phyloP scores from a whole-genome alignment of 2,797 vertebrate species.

The Coregonus sp. region DNA sequence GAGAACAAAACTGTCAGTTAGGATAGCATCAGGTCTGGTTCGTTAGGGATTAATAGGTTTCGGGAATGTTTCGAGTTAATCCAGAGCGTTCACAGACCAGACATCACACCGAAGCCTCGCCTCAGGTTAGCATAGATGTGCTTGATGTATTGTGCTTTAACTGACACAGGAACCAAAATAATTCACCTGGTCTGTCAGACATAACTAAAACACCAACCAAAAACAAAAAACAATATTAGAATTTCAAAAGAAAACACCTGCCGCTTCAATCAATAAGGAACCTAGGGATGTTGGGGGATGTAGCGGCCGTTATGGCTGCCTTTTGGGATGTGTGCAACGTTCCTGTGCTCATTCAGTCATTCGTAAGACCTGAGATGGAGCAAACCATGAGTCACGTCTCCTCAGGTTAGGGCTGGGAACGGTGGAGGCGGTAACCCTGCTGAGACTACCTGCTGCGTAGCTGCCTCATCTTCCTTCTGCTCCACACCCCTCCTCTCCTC shows the following conservation, averaged over 20 bases:
- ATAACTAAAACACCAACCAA: conserved; percentile 70
- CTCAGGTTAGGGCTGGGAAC: conserved; percentile 49
- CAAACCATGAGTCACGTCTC: conserved; percentile 35
- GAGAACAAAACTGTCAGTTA: conserved; percentile 70
- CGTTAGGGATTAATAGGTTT: conserved; percentile 73
- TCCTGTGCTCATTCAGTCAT: neutral
- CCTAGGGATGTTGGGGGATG: neutral
- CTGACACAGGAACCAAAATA: conserved; percentile 47
- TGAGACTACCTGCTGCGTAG: conserved; percentile 31
- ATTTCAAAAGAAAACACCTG: conserved; percentile 43
- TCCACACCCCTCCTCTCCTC: conserved; percentile 63
- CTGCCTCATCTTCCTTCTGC: conserved; percentile 36
- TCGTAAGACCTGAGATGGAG: no score
- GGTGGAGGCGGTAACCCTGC: conserved; percentile 46
- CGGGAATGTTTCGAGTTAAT: conserved; percentile 72
- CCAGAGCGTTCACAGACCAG: conserved; percentile 59
- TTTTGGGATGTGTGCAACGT: neutral
- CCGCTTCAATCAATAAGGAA: no score
- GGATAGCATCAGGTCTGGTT: conserved; percentile 67
- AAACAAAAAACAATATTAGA: conserved; percentile 59
- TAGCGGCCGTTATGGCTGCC: neutral
- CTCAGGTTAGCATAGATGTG: conserved; percentile 73
- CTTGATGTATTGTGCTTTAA: conserved; percentile 72
- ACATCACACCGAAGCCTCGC: conserved; percentile 67
- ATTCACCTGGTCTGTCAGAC: conserved; percentile 74